Evolutionary conservation across 2,888 invertebrate species (phyloP).

Genomic region (Trachelus troglodyta): DNA sequence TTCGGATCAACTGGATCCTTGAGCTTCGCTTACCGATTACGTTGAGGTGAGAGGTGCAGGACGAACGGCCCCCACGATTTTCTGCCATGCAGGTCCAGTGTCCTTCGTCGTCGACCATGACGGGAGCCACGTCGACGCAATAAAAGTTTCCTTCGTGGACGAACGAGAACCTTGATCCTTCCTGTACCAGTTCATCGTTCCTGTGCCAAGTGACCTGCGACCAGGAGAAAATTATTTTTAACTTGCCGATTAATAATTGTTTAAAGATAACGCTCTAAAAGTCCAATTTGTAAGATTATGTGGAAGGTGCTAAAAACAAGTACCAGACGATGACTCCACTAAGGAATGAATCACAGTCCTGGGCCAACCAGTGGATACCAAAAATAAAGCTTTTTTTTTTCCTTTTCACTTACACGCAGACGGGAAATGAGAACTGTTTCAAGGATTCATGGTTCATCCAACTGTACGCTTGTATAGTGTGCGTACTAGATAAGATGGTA

Average conservation of each 20-base stretch:
- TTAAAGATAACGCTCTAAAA: neutral
- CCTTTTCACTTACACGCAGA: neutral
- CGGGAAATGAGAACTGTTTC: neutral
- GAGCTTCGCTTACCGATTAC: conserved; percentile 73
- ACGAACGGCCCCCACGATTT: conserved; percentile 79
- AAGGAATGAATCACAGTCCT: conserved; percentile 1
- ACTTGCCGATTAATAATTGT: neutral
- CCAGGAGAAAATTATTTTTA: neutral
- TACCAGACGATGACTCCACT: neutral
- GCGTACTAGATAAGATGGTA: neutral
- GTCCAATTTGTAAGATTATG: neutral
- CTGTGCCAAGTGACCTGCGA: conserved; percentile 87
- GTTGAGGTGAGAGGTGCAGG: conserved; percentile 81
- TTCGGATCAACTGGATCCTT: neutral
- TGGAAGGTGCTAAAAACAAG: neutral
- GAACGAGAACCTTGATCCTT: conserved; percentile 80
- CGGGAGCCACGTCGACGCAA: conserved; percentile 85
- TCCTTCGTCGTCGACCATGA: conserved; percentile 85
- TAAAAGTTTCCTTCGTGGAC: conserved; percentile 88
- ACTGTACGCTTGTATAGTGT: neutral
- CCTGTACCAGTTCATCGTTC: conserved; percentile 81
- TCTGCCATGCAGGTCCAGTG: conserved; percentile 88
- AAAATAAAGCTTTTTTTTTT: conserved; percentile 3
- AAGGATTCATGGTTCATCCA: neutral
- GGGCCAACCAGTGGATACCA: neutral